Evolutionary conservation across 2,888 invertebrate genomes (phyloP), one percentile per base, ranked within the genome.

Genomic region (Cheilosia variabilis): DNA sequence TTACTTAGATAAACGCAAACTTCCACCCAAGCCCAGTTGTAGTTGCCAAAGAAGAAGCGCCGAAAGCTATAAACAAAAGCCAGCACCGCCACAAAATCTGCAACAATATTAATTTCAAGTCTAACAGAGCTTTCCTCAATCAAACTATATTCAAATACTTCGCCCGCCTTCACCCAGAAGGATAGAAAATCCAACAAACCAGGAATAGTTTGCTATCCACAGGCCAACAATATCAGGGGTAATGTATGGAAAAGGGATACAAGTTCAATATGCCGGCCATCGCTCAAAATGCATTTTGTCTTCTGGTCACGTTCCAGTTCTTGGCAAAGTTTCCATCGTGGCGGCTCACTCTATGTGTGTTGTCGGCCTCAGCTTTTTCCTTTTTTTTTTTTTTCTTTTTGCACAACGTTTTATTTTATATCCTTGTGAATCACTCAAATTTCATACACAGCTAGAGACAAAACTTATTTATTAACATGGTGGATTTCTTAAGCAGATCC

Each of bases 251-350:
- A 63, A 72, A 72, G 68, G 81, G 81, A 76, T 86, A 80, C 76
- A 81, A 77, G 86, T 81, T 86, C 86, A 86, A 86, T 86, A 86
- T 86, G 86, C 81, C 86, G 81, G 52, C 76, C 72, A 86, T 86
- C 57, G 71, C 71, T 81, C 76, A 81, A 62, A 77, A 68, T 68
- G 50, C 71, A 86, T 86, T 86, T 68, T 52, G 86, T 86, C 71
- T 81, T 81, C 86, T 81, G 77, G 81, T 86, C 86, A 86, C 86
- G 86, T 86, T 57, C 68, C 81, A 43, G 58, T 77, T 50, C 55
- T 76, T 66, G 31, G 55, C 19, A 80, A 80, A 86, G 62, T 81
- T 86, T 77, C 10, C 66, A 66, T 58, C 52, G 37, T 63, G 22
- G n/a, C 17, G n/a, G 22, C 37, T 65, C 47, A 71, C 53, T 24